phyloP scores from a whole-genome alignment of 1,140 invertebrate genomes.

The Ceratina japonica region DNA sequence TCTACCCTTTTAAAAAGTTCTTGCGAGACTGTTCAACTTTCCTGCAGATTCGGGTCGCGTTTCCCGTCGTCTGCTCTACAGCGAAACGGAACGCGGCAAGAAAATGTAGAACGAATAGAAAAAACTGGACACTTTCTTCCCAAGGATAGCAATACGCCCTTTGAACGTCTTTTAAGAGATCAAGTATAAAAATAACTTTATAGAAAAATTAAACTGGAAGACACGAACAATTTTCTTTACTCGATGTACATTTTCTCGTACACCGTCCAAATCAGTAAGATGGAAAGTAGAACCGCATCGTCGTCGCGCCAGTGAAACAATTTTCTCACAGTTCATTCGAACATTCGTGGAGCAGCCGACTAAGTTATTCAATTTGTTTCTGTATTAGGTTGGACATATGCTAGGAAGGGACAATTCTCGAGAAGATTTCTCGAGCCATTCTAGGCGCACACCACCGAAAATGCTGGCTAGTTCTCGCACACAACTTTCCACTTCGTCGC shows the following conservation, averaged over 20 bases:
- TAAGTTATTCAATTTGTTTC: conserved; percentile 39
- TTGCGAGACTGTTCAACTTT: conserved; percentile 38
- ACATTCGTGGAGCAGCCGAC: conserved; percentile 6
- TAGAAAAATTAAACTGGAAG: not conserved
- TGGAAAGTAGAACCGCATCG: not conserved
- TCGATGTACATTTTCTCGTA: not conserved
- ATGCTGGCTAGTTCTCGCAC: too few species aligned
- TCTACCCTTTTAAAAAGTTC: not conserved
- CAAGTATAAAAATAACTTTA: not conserved
- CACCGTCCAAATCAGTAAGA: not conserved
- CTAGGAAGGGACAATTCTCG: not conserved
- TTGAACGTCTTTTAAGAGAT: conserved; percentile 56
- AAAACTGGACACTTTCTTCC: conserved; percentile 32
- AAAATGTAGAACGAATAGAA: not conserved
- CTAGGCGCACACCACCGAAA: too few species aligned
- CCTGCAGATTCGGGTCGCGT: conserved; percentile 50
- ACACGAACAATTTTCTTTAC: not conserved
- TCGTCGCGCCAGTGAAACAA: conserved; percentile 9
- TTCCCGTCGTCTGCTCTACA: conserved; percentile 37
- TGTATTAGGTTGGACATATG: conserved; percentile 8
- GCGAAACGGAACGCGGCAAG: not conserved
- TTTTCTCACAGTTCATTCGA: conserved; percentile 42
- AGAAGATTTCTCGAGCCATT: not conserved
- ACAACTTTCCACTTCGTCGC: too few species aligned
- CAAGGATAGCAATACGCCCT: conserved; percentile 60